Conservation (phyloP, 2,113 vertebrate species). For the Trogon melanurus region DNA sequence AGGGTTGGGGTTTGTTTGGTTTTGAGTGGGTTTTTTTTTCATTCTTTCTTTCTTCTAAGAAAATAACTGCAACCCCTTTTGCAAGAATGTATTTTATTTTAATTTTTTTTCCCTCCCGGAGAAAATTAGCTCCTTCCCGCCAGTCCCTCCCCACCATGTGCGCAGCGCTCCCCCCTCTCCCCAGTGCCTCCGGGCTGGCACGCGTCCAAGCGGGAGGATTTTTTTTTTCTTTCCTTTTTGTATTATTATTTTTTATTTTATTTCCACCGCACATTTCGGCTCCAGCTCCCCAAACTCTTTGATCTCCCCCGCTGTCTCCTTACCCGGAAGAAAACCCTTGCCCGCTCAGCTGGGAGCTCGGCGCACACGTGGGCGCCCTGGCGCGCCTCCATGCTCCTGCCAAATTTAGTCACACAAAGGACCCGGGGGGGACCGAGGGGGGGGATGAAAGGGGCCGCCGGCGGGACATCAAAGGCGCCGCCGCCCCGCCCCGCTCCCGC, state of each 20-base stretch:
- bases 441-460: constrained; percentile 92
- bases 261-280: constrained; percentile 87
- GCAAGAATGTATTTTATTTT: background rate
- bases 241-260: background rate
- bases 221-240: background rate
- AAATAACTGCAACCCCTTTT: constrained; percentile 47
- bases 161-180: background rate
- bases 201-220: constrained; percentile 83
- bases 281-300: constrained; percentile 92
- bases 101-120: background rate
- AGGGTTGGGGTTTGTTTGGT: background rate
- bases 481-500: constrained; percentile 84
- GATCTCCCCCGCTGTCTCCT: constrained; percentile 91
- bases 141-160: constrained; percentile 3
- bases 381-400: constrained; percentile 89
- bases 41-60: background rate
- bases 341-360: constrained; percentile 93
- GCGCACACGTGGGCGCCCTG: constrained; percentile 96
- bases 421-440: constrained; percentile 55
- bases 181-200: constrained; percentile 73
- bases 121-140: constrained; percentile 35
- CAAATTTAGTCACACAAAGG: constrained; percentile 99
- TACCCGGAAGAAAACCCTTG: constrained; percentile 96
- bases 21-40: background rate
- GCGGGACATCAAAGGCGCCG: constrained; percentile 90